These are phyloP conservation scores for Liparis tanakae DNA, from an alignment of 2,797 vertebrate species.

Conservation along the genomic window DNA sequence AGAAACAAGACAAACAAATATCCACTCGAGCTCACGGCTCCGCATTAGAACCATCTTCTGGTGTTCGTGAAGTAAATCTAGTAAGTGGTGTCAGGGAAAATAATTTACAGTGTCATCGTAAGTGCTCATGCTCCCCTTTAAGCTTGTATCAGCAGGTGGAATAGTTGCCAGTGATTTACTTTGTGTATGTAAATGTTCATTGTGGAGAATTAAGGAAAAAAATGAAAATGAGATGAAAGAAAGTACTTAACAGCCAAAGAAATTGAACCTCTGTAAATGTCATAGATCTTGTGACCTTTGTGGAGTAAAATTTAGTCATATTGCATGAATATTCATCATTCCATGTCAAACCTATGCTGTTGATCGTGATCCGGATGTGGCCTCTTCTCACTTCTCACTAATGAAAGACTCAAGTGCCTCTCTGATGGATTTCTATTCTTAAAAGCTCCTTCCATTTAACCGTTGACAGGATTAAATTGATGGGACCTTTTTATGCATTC, in stretches of 20 bases:
- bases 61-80: conserved; percentile 7
- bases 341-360: conserved; percentile 14
- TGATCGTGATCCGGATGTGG: conserved; percentile 25
- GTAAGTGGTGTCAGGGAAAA: not conserved
- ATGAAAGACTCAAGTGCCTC: conserved; percentile 37
- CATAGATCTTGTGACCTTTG: conserved; percentile 25
- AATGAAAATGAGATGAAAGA: not conserved
- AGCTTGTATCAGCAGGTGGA: not conserved
- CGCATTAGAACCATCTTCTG: not conserved
- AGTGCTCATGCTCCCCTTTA: conserved; percentile 17
- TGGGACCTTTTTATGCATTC: not conserved
- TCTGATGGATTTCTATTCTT: conserved; percentile 32
- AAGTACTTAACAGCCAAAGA: not conserved
- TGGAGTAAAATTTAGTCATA: not conserved
- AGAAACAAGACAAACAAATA: conserved; percentile 3
- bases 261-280: not conserved
- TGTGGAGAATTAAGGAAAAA: not conserved
- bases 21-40: not conserved
- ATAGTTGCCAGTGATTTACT: not conserved
- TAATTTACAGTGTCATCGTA: conserved; percentile 4
- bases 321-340: conserved; percentile 29
- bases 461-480: not conserved
- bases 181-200: not conserved
- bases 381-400: conserved; percentile 28
- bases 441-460: not conserved